Conservation (phyloP, 1,140 invertebrate genomes). For the Lutraria rhynchaena region DNA sequence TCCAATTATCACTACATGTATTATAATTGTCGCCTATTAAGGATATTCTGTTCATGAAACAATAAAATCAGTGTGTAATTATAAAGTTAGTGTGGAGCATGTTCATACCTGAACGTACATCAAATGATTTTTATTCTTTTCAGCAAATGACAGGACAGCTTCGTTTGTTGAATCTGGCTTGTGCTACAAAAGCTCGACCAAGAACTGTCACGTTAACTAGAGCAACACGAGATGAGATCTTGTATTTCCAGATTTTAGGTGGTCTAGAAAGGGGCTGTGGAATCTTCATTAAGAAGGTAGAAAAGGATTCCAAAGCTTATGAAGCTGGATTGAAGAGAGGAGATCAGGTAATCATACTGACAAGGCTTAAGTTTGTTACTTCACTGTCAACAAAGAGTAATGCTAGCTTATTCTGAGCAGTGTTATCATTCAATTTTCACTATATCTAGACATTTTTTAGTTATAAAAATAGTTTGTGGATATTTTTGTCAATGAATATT, state of each 20-base stretch:
- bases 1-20: too few species aligned
- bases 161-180: slow-evolving; percentile 95
- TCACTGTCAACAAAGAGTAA: neutral
- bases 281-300: slow-evolving; percentile 97
- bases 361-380: too few species aligned
- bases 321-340: slow-evolving; percentile 98
- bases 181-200: slow-evolving; percentile 96
- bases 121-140: too few species aligned
- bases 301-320: slow-evolving; percentile 95
- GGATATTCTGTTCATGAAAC: too few species aligned
- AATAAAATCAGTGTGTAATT: too few species aligned
- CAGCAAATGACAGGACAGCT: slow-evolving; percentile 84
- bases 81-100: too few species aligned
- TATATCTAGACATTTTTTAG: neutral
- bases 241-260: slow-evolving; percentile 95
- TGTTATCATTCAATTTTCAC: neutral
- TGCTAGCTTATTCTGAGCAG: neutral
- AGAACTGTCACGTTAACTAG: slow-evolving; percentile 95
- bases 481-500: neutral
- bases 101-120: too few species aligned
- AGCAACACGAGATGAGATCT: slow-evolving; percentile 91
- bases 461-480: neutral
- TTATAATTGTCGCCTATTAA: too few species aligned
- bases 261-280: slow-evolving; percentile 95
- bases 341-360: slow-evolving; percentile 91